Conservation (phyloP, 1,140 invertebrate species). For the Holotrichia oblita region DNA sequence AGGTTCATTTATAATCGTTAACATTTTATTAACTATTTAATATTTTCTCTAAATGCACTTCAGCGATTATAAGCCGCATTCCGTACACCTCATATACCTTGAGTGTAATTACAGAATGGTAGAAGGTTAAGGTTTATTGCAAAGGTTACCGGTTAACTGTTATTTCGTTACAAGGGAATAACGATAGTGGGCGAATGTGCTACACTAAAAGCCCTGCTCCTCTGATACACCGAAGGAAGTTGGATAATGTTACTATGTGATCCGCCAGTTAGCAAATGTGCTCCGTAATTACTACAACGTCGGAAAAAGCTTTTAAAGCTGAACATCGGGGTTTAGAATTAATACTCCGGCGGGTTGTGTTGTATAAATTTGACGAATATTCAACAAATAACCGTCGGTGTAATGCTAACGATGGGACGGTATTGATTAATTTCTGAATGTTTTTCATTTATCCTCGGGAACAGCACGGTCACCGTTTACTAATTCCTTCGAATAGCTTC, state of each 20-base stretch:
- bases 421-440: conserved; percentile 6
- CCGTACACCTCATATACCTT: neutral
- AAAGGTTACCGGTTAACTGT: neutral
- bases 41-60: conserved; percentile 7
- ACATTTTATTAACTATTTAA: neutral
- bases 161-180: neutral
- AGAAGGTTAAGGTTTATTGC: neutral
- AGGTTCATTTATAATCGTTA: neutral
- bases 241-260: conserved; percentile 13
- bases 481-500: neutral
- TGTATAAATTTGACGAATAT: neutral
- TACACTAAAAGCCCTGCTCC: neutral
- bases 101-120: neutral
- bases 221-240: neutral
- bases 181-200: neutral
- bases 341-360: neutral
- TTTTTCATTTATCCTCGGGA: neutral
- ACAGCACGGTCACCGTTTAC: neutral
- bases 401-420: neutral
- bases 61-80: neutral
- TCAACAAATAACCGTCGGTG: neutral
- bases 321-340: neutral
- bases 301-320: neutral
- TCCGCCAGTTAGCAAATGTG: neutral
- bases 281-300: neutral